Evolutionary conservation across 2,888 invertebrate species (phyloP).

Genomic region (Neocrepidodera transversa): DNA sequence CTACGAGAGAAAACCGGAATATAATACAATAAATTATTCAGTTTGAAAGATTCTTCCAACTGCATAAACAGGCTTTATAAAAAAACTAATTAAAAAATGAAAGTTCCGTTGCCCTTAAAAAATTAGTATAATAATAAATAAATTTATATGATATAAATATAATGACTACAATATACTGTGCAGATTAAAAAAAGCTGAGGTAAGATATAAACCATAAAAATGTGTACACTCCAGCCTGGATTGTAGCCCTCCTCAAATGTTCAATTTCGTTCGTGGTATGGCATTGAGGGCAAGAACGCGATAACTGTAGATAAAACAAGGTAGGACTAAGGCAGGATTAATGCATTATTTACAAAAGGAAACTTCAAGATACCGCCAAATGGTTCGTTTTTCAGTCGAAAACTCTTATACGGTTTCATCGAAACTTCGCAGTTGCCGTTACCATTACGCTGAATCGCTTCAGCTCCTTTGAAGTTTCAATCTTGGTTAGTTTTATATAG

Average conservation of each 20-base stretch:
- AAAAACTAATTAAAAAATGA: too few relatives aligned
- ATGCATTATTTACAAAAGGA: slow-evolving; percentile 53
- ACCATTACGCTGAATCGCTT: background rate
- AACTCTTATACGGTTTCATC: slow-evolving; percentile 22
- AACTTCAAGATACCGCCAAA: slow-evolving; percentile 49
- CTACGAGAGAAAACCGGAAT: too few relatives aligned
- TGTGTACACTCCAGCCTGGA: slow-evolving; percentile 21
- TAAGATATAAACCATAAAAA: too few relatives aligned
- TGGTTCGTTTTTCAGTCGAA: slow-evolving; percentile 49
- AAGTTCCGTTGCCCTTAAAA: too few relatives aligned
- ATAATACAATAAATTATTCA: too few relatives aligned
- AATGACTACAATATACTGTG: too few relatives aligned
- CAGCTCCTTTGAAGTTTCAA: background rate
- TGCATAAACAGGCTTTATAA: too few relatives aligned
- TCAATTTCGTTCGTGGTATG: slow-evolving; percentile 27
- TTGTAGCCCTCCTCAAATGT: slow-evolving; percentile 9
- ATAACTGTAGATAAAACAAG: slow-evolving; percentile 53
- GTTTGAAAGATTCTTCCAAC: too few relatives aligned
- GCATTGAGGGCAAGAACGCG: slow-evolving; percentile 39
- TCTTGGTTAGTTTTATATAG: background rate
- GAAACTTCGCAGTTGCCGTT: slow-evolving; percentile 42
- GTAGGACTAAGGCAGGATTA: slow-evolving; percentile 50
- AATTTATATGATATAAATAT: too few relatives aligned
- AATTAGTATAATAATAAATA: too few relatives aligned
- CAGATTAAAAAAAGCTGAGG: too few relatives aligned